A percentile compares a stretch with the other conserved stretches of the same genome.
phyloP scores from a whole-genome alignment of 2,888 invertebrate species.

The Loripinus fragilis region DNA sequence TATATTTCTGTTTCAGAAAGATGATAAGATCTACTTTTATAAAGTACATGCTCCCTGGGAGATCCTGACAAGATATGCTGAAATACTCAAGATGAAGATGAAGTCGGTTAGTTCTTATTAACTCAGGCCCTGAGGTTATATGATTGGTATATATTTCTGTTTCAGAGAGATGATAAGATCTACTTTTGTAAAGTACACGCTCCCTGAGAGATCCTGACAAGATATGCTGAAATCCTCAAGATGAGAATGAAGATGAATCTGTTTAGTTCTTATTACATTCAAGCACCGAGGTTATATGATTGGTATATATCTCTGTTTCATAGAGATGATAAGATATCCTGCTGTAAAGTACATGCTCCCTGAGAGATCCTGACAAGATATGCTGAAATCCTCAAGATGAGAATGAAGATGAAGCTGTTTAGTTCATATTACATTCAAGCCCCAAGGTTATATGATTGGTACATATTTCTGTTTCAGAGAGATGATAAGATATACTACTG shows the following conservation, averaged over 20 bases:
- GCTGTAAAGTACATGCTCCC: too few relatives aligned
- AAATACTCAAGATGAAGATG: slow-evolving; percentile 85
- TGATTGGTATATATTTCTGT: too few relatives aligned
- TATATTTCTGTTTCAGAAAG: slow-evolving; percentile 80
- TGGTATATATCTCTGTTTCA: too few relatives aligned
- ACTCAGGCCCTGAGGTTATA: too few relatives aligned
- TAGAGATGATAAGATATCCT: too few relatives aligned
- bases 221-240: slow-evolving; percentile 96
- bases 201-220: slow-evolving; percentile 90
- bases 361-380: too few relatives aligned
- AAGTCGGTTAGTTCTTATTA: too few relatives aligned
- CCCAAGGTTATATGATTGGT: too few relatives aligned
- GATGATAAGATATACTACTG: slow-evolving; percentile 84
- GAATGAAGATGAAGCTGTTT: slow-evolving; percentile 96
- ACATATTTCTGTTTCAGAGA: slow-evolving; percentile 79
- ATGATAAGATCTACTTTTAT: slow-evolving; percentile 83
- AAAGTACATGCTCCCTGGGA: slow-evolving; percentile 95
- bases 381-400: slow-evolving; percentile 94
- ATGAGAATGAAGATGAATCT: slow-evolving; percentile 97
- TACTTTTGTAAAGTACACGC: slow-evolving; percentile 97
- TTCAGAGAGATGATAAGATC: slow-evolving; percentile 85
- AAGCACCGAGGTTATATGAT: too few relatives aligned
- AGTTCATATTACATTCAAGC: too few relatives aligned
- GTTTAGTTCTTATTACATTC: too few relatives aligned
- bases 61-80: slow-evolving; percentile 93